phyloP scores from a whole-genome alignment of 2,797 vertebrate genomes.

The Falco concolor region DNA sequence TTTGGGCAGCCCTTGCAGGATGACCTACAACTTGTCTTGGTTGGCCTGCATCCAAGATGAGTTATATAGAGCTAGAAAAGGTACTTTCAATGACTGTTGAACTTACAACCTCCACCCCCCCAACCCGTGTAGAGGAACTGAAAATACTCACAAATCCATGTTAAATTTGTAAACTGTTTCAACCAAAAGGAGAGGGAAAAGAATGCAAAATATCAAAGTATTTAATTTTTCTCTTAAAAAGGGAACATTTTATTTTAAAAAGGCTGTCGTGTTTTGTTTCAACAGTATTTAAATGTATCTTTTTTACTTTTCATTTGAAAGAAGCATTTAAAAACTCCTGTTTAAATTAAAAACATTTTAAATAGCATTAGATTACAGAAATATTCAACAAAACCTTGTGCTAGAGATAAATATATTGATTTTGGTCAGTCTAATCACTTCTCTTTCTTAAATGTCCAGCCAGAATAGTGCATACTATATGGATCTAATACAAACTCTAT shows the following conservation, averaged over 20 bases:
- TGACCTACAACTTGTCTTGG: rapidly evolving
- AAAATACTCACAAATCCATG: not conserved
- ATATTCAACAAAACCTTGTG: not conserved
- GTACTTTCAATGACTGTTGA: not conserved
- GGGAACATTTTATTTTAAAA: not conserved
- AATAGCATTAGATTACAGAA: not conserved
- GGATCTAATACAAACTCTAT: not conserved
- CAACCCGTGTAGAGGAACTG: not conserved
- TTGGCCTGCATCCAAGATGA: not conserved
- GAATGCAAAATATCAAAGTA: not conserved
- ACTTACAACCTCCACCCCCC: not conserved
- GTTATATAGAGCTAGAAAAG: not conserved
- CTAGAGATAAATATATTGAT: not conserved
- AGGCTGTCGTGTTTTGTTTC: not conserved
- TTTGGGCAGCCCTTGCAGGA: not conserved
- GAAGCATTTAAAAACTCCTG: not conserved
- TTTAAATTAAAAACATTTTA: not conserved
- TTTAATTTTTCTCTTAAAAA: not conserved
- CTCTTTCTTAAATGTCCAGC: not conserved
- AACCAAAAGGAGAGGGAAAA: not conserved
- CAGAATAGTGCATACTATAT: not conserved
- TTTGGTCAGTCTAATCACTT: not conserved
- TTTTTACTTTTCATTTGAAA: not conserved
- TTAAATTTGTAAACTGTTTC: not conserved
- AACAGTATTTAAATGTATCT: not conserved